A percentile compares a stretch with the other conserved stretches of the same genome.
phyloP scores from a whole-genome alignment of 1,140 invertebrate species.

The Halotydeus destructor region DNA sequence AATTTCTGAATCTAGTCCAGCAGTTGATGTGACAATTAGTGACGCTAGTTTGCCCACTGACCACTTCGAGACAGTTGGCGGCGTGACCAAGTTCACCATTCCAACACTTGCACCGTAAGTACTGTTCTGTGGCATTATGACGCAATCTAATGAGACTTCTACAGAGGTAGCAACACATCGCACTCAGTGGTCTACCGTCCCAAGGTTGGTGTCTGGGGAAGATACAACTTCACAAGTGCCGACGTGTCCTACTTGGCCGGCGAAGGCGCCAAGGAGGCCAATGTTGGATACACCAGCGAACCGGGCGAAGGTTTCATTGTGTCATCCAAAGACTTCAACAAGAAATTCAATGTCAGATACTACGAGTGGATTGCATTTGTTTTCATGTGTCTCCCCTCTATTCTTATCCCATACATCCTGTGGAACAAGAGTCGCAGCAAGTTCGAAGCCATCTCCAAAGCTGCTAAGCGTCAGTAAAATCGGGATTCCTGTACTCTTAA shows the following conservation, averaged over 20 bases:
- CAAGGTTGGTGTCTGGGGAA: conserved; percentile 46
- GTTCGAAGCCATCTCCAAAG: conserved; percentile 50
- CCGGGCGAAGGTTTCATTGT: conserved; percentile 91
- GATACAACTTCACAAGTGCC: conserved; percentile 87
- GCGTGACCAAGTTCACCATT: conserved; percentile 56
- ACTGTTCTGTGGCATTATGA: conserved; percentile 15
- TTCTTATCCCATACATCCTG: conserved; percentile 77
- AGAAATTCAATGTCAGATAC: conserved; percentile 32
- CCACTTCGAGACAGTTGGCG: conserved; percentile 63
- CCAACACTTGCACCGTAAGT: conserved; percentile 60
- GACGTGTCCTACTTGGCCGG: conserved; percentile 66
- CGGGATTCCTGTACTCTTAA: too few species aligned
- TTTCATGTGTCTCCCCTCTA: conserved; percentile 79
- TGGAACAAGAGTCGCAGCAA: conserved; percentile 88
- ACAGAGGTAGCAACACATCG: conserved; percentile 58
- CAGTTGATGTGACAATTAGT: conserved; percentile 61
- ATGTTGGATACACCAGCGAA: conserved; percentile 66
- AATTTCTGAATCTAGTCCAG: conserved; percentile 35
- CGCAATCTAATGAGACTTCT: conserved; percentile 16
- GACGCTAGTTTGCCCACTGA: conserved; percentile 75
- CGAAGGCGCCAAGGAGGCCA: conserved; percentile 29
- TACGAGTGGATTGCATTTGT: conserved; percentile 90
- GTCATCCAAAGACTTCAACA: conserved; percentile 83
- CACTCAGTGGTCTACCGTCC: conserved; percentile 82
- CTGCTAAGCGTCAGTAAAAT: too few species aligned